These are phyloP conservation scores for Acanthis flammea DNA, from an alignment of 2,797 vertebrate genomes.

Conservation along the genomic window DNA sequence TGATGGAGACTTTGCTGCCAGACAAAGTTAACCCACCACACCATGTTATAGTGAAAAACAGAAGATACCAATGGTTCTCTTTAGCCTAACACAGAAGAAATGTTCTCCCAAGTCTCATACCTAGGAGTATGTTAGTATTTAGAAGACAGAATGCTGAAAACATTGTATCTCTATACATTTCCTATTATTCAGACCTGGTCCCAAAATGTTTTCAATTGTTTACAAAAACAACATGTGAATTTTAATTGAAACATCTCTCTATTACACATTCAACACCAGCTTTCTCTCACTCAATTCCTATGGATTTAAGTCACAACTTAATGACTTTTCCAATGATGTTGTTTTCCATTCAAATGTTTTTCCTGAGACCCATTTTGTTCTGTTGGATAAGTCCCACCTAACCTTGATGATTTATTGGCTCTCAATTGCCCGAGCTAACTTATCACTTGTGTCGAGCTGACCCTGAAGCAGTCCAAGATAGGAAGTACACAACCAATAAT, in stretches of 20 bases:
- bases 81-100: not conserved
- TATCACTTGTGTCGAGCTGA: conserved; percentile 6
- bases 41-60: not conserved
- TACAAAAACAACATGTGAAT: not conserved
- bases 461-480: conserved; percentile 38
- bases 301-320: not conserved
- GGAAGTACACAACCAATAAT: conserved; percentile 2
- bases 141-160: not conserved
- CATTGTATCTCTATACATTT: not conserved
- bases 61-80: not conserved
- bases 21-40: not conserved
- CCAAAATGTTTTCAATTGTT: not conserved
- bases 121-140: not conserved
- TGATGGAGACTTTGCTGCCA: not conserved
- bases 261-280: not conserved
- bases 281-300: not conserved
- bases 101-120: not conserved
- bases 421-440: conserved; percentile 7
- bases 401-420: conserved; percentile 15
- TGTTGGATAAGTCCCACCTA: not conserved
- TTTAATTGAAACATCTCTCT: not conserved
- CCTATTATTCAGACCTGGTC: not conserved
- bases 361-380: not conserved
- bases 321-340: not conserved
- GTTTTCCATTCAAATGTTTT: not conserved